These are phyloP conservation scores for Lichenostomus cassidix DNA, from an alignment of 2,113 vertebrate species.

Conservation along the genomic window DNA sequence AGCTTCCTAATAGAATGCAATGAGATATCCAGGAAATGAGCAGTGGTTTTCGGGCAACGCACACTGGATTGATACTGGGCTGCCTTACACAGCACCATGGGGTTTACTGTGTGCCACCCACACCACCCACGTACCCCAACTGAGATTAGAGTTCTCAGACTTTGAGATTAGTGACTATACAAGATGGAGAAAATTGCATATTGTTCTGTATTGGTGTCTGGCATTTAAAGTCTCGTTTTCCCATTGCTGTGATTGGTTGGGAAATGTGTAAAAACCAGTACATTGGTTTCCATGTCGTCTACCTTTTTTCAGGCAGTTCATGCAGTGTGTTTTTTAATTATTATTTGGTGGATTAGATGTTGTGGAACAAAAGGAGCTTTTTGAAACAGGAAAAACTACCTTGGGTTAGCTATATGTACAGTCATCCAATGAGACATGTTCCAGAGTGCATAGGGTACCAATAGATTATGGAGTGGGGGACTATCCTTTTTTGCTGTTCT, in stretches of 20 bases:
- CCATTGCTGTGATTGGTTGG: conserved; percentile 68
- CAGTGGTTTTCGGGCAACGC: neutral
- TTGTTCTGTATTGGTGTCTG: conserved; percentile 27
- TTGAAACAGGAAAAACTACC: conserved; percentile 54
- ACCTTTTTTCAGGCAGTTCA: conserved; percentile 56
- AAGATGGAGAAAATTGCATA: neutral
- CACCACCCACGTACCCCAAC: neutral
- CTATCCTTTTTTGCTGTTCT: conserved; percentile 77
- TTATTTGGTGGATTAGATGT: conserved; percentile 57
- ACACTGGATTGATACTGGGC: neutral
- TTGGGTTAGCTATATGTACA: conserved; percentile 58
- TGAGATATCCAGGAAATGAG: neutral
- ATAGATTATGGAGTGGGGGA: conserved; percentile 64
- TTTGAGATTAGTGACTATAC: neutral
- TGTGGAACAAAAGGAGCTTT: conserved; percentile 63
- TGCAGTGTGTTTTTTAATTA: conserved; percentile 52
- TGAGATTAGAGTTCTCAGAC: neutral
- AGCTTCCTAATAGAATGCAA: neutral
- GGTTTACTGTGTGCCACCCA: neutral
- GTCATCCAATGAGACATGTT: conserved; percentile 62
- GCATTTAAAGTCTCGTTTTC: conserved; percentile 66
- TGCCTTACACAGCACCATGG: neutral
- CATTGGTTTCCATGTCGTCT: conserved; percentile 52
- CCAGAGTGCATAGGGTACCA: conserved; percentile 67
- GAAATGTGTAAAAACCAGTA: conserved; percentile 57